Evolutionary conservation across 1,140 invertebrate genomes (phyloP), one percentile per base, ranked within the genome.

Genomic region (Callitettix versicolor): DNA sequence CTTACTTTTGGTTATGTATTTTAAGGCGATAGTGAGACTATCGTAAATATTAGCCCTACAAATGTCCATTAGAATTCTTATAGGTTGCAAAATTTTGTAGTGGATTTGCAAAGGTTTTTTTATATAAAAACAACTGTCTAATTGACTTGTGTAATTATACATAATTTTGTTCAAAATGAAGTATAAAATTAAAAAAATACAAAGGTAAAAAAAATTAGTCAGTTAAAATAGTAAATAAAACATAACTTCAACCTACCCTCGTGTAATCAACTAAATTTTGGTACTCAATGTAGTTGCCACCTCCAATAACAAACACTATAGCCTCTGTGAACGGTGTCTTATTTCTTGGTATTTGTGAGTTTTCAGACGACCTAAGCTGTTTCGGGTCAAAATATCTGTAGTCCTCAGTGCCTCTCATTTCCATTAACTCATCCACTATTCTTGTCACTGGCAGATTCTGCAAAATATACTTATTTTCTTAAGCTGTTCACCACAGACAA

Each of bases 261-360:
- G 86, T 86, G 69, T 95, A 97, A 69, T 98, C 95, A 30, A 91
- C 79, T 34, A 99, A 76, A 78, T 99, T 99, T 70, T 98, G 95
- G 70, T 99, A 99, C 73, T 99, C 96, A 63, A 98, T 97, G 68
- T 99, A 99, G 76, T 97, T 98, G 26, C 96, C 96, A 55, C 96
- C 96, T 49, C 96, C 96, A 24, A 99, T 88, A 48, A 99, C 77
- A 71, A 99, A 99, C 7, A 99, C 94, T 61, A 97, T 85, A 12
- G 92, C 90, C 67, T 94, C 91, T 68, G 88, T 81, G 69, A 88
- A 60, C 20, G 58, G 53, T 15, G 66, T 61, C 56, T 78, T 72
- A 68, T 77, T 83, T 66, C 79, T 79, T 40, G 81, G 79, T 58
- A 76, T 69, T 50, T 74, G 73, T 21, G 58, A 56, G 41, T 60